phyloP scores from a whole-genome alignment of 2,888 invertebrate genomes.

The Phragmatobia fuliginosa region DNA sequence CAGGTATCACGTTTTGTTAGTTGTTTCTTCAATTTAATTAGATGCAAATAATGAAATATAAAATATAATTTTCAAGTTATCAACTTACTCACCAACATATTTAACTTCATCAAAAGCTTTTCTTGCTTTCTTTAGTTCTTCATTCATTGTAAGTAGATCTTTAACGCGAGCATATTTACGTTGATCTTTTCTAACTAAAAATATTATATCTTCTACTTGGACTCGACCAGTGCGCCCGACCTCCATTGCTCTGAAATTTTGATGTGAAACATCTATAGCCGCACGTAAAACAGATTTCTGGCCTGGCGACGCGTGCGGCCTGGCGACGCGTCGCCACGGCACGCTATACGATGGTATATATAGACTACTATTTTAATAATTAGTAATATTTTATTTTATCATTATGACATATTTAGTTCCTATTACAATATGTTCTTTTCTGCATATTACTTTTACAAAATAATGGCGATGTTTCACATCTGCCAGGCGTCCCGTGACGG shows the following conservation, averaged over 20 bases:
- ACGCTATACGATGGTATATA: no score
- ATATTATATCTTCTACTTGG: slow-evolving; percentile 99
- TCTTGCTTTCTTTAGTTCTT: slow-evolving; percentile 98
- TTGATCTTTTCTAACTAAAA: slow-evolving; percentile 97
- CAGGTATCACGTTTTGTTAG: background rate
- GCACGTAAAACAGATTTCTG: no score
- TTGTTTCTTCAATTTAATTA: background rate
- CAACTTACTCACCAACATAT: slow-evolving; percentile 92
- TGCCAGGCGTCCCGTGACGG: no score
- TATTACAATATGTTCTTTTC: no score
- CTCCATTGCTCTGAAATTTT: slow-evolving; percentile 94
- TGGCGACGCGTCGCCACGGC: no score
- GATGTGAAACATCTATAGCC: no score
- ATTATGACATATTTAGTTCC: no score
- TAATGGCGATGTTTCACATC: no score
- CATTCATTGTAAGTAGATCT: slow-evolving; percentile 98
- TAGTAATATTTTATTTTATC: no score
- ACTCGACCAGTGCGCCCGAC: slow-evolving; percentile 98
- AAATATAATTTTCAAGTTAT: slow-evolving; percentile 7
- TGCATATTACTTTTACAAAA: no score
- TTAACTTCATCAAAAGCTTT: slow-evolving; percentile 99
- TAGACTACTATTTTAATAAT: no score
- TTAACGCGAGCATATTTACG: slow-evolving; percentile 99
- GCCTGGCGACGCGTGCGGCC: no score
- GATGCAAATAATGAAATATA: background rate